Evolutionary conservation across 1,140 invertebrate species (phyloP).

Genomic region (Phymorhynchus buccinoides): DNA sequence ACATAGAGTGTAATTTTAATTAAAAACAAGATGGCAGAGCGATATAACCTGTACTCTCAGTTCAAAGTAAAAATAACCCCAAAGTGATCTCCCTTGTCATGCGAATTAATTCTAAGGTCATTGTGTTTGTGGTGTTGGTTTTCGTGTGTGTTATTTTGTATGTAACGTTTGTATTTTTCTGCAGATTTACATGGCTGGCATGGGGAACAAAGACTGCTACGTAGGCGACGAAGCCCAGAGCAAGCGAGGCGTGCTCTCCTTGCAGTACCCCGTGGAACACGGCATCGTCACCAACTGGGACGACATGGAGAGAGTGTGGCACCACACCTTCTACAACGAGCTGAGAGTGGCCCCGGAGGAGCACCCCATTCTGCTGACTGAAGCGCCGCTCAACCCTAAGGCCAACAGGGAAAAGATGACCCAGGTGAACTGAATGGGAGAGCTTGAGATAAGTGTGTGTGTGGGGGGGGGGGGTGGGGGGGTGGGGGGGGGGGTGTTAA

Average conservation of each 20-base stretch:
- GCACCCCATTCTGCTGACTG: conserved; percentile 66
- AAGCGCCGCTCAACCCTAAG: conserved; percentile 68
- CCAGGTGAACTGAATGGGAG: conserved; percentile 32
- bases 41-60: too few relatives aligned
- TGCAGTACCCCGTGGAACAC: conserved; percentile 95
- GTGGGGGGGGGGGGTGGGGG: too few relatives aligned
- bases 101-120: too few relatives aligned
- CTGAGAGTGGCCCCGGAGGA: conserved; percentile 76
- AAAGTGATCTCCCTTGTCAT: too few relatives aligned
- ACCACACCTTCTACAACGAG: conserved; percentile 93
- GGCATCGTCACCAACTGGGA: conserved; percentile 97
- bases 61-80: too few relatives aligned
- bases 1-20: too few relatives aligned
- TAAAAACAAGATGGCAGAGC: too few relatives aligned
- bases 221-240: conserved; percentile 96
- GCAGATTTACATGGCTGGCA: conserved; percentile 83
- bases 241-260: conserved; percentile 81
- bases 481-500: too few relatives aligned
- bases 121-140: too few relatives aligned
- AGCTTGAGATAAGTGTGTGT: not conserved
- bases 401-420: conserved; percentile 66
- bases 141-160: too few relatives aligned
- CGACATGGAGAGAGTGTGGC: conserved; percentile 78
- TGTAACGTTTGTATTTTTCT: too few relatives aligned
- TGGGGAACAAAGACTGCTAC: conserved; percentile 97